These are phyloP conservation scores for Polyodon spathula DNA, from an alignment of 2,113 vertebrate species.

Conservation along the genomic window DNA sequence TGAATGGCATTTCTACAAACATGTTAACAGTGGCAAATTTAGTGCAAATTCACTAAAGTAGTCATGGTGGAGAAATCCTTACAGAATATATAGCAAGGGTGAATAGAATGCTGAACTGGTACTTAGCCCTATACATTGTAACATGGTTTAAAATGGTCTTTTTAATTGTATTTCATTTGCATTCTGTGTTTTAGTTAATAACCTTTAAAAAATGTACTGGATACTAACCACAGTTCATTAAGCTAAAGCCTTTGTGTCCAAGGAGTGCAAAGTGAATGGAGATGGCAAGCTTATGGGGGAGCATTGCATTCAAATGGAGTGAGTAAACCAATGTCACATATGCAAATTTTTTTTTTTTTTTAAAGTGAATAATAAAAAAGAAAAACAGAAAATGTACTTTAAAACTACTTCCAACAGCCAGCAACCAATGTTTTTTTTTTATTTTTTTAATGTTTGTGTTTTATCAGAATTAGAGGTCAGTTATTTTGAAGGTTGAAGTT, in stretches of 20 bases:
- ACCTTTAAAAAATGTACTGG: conserved; percentile 38
- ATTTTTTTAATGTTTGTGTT: too few species aligned
- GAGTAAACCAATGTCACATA: conserved; percentile 45
- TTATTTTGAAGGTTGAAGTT: too few species aligned
- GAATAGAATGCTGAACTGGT: conserved; percentile 16
- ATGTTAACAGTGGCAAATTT: conserved; percentile 43
- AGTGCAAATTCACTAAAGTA: conserved; percentile 38
- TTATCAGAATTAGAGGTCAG: not conserved
- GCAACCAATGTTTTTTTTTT: not conserved
- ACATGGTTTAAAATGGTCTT: conserved; percentile 26
- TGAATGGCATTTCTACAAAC: conserved; percentile 42
- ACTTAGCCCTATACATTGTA: conserved; percentile 20
- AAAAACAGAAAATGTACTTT: conserved; percentile 37
- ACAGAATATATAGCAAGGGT: conserved; percentile 40
- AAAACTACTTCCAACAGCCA: conserved; percentile 57
- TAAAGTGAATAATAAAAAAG: conserved; percentile 3
- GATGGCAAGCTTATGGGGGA: conserved; percentile 25
- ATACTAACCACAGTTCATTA: conserved; percentile 39
- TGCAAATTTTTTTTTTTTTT: conserved; percentile 38
- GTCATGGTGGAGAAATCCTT: conserved; percentile 32
- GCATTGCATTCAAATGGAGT: conserved; percentile 28
- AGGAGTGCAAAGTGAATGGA: conserved; percentile 48
- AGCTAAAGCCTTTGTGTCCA: conserved; percentile 50
- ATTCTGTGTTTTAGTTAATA: conserved; percentile 41
- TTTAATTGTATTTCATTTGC: conserved; percentile 41